Base-by-base conservation (phyloP, 2,888 invertebrate species). In the Eupithecia abbreviata region DNA sequence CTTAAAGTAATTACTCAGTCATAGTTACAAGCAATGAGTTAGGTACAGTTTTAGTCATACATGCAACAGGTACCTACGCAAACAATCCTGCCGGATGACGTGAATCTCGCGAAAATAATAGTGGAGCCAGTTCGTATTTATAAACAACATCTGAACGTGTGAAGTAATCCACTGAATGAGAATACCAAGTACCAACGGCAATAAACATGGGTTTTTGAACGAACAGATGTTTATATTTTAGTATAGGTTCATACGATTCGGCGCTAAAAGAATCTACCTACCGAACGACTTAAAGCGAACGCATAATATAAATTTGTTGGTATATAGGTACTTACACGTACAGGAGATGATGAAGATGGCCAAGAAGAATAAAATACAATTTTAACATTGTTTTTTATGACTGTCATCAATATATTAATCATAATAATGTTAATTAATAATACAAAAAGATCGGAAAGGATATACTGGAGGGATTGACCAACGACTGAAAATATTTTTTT, bases 61-160 rank as follows among this genome's bases (percentile, higher is more conserved):
- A 77, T 84, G 84, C 85, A 92, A 92, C 1, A 30, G 30, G 30
- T 30, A 30, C 30, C 30, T 91, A 92, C 90, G 86, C 90, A 87
- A 89, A 88, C 89, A 88, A 90, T 88, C 85, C 88, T 86, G 88
- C 86, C 85, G 86, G 88, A 91, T 93, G 93, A 93, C 93, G 93
- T 90, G 89, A 90, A 90, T 86, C 86, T 89, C 85, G 90, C 90
- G 79, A 91, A 92, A 92, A 92, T 93, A 92, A 91, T 90, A 87
- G 82, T 82, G 84, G 83, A 78, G 83, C 85, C 85, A 86, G 87
- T 84, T 84, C 83, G 83, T 89, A 89, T 91, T 90, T 90, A 89
- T 91, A 92, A 91, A 91, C 90, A 90, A 84, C 85, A 84, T 83
- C 82, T 82, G 83, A 84, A 82, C 81, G 84, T 82, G 85, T 90